Percentiles rank a stretch among this genome's conserved stretches.
Evolutionary conservation across 2,797 vertebrate species (phyloP).

Genomic region (Silurus lanzhouensis): DNA sequence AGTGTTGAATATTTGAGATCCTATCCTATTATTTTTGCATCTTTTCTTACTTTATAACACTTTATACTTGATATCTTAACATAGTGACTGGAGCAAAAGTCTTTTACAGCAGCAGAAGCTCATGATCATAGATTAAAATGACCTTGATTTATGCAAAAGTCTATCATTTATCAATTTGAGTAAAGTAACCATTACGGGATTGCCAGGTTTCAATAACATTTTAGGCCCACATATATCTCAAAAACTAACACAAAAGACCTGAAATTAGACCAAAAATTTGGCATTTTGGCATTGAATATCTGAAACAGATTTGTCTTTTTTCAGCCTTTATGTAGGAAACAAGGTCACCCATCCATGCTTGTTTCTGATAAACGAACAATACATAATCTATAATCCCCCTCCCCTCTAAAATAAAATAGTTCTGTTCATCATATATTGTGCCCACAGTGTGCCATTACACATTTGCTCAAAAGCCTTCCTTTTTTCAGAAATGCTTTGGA

Average conservation of each 20-base stretch:
- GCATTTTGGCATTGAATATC: neutral
- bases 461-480: too few species aligned
- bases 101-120: neutral
- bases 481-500: neutral
- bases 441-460: too few species aligned
- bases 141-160: neutral
- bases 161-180: neutral
- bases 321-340: constrained; percentile 10
- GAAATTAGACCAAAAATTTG: neutral
- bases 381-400: neutral
- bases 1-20: neutral
- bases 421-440: neutral
- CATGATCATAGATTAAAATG: neutral
- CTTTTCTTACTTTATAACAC: neutral
- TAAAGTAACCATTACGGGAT: neutral
- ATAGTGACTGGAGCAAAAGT: neutral
- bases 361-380: neutral
- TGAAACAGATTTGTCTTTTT: constrained; percentile 3
- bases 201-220: constrained; percentile 9
- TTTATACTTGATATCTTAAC: too few species aligned
- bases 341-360: constrained; percentile 2
- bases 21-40: neutral
- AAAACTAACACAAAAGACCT: constrained; percentile 7
- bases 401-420: neutral
- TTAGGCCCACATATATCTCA: neutral